Conservation (phyloP, 2,113 vertebrate species). For the Galbula dea region DNA sequence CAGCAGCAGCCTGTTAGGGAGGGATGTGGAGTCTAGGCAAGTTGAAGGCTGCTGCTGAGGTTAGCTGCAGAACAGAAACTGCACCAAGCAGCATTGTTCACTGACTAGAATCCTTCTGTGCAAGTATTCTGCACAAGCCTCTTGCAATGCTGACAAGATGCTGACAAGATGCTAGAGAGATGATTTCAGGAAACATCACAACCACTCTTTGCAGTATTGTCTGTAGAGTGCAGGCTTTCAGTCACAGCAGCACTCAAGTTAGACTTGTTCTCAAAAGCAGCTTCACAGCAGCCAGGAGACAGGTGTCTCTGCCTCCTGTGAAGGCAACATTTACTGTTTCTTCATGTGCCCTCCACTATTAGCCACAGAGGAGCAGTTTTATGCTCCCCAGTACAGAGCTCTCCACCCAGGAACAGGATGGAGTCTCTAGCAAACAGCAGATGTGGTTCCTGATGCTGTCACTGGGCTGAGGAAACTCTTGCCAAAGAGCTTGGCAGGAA, state of each 20-base stretch:
- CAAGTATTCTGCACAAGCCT: neutral
- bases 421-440: neutral
- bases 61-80: neutral
- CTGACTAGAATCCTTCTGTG: neutral
- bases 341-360: neutral
- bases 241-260: neutral
- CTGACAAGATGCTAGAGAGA: neutral
- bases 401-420: neutral
- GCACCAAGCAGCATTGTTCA: neutral
- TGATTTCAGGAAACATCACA: neutral
- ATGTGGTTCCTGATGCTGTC: neutral
- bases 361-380: neutral
- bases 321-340: neutral
- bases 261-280: neutral
- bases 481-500: constrained; percentile 27
- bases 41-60: neutral
- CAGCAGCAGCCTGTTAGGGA: no score
- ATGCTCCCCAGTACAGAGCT: neutral
- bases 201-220: neutral
- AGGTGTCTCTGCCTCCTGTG: neutral
- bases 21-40: no score
- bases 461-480: neutral
- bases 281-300: neutral
- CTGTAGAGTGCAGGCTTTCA: neutral
- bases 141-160: neutral